Conservation (phyloP, 2,113 vertebrate genomes). For the Machaerirhynchus nigripectus region DNA sequence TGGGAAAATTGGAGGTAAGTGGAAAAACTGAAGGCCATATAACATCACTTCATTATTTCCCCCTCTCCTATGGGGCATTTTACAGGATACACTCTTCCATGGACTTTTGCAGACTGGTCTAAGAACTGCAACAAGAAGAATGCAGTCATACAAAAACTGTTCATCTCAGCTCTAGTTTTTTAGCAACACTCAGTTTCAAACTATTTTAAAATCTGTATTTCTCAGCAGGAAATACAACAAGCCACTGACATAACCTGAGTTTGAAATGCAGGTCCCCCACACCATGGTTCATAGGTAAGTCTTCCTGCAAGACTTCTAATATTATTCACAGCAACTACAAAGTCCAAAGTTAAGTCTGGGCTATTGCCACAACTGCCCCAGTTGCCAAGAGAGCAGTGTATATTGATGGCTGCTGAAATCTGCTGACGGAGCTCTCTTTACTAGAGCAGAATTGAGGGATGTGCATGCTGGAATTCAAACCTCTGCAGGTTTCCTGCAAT, state of each 20-base stretch:
- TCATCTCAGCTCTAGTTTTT: not conserved
- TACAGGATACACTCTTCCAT: not conserved
- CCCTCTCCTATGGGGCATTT: not conserved
- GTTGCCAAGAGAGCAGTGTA: not conserved
- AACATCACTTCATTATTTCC: not conserved
- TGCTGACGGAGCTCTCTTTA: not conserved
- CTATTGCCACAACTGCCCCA: not conserved
- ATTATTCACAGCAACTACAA: not conserved
- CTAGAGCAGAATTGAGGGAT: not conserved
- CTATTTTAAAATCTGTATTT: not conserved
- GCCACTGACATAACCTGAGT: not conserved
- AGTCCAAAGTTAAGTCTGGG: not conserved
- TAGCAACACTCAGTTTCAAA: not conserved
- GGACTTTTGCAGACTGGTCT: not conserved
- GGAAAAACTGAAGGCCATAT: not conserved
- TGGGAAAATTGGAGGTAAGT: not conserved
- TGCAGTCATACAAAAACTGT: not conserved
- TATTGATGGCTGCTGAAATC: not conserved
- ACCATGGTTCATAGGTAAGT: not conserved
- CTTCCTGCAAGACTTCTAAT: not conserved
- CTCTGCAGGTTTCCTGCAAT: not conserved
- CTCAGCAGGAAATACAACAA: not conserved
- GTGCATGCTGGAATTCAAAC: not conserved
- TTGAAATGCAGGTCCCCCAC: not conserved
- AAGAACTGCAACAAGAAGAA: not conserved